Percentiles rank a stretch among this genome's conserved stretches.
Conservation (phyloP, 2,888 invertebrate genomes). For the Podabrus alpinus region DNA sequence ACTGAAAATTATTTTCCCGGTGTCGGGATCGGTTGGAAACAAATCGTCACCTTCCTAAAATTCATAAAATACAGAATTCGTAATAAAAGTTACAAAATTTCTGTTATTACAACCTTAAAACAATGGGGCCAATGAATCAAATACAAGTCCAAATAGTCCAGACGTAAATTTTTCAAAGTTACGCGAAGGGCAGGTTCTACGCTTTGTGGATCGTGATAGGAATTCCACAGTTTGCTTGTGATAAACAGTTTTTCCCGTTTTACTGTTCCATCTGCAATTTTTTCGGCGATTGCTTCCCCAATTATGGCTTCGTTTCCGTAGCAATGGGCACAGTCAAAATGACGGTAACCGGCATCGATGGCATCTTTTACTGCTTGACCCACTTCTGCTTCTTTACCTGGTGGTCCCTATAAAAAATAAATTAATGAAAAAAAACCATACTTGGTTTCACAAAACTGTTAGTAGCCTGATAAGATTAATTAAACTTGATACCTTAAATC, state of each 20-base stretch:
- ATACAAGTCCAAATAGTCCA: constrained; percentile 82
- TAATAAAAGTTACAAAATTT: background rate
- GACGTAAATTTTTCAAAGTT: constrained; percentile 69
- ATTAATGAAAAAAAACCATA: no score
- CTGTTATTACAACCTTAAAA: background rate
- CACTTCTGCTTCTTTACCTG: constrained; percentile 51
- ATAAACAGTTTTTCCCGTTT: constrained; percentile 71
- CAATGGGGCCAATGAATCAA: constrained; percentile 66
- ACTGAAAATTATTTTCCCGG: constrained; percentile 52
- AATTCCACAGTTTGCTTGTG: constrained; percentile 74
- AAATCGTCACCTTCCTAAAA: constrained; percentile 65
- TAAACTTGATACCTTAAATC: no score
- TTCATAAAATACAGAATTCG: background rate
- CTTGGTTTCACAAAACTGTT: no score
- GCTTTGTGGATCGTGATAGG: constrained; percentile 75
- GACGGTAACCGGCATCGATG: constrained; percentile 71
- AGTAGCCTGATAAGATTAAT: no score
- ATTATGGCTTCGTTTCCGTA: constrained; percentile 73
- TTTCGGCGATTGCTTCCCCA: constrained; percentile 64
- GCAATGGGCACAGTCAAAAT: constrained; percentile 69
- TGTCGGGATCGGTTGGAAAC: constrained; percentile 63
- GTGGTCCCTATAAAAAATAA: constrained; percentile 7
- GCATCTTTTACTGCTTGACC: constrained; percentile 66
- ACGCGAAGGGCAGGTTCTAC: constrained; percentile 71
- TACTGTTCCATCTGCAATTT: constrained; percentile 66